Evolutionary conservation across 2,888 invertebrate species (phyloP), one percentile per base, ranked within the genome.

Genomic region (Caradrina clavipalpis): DNA sequence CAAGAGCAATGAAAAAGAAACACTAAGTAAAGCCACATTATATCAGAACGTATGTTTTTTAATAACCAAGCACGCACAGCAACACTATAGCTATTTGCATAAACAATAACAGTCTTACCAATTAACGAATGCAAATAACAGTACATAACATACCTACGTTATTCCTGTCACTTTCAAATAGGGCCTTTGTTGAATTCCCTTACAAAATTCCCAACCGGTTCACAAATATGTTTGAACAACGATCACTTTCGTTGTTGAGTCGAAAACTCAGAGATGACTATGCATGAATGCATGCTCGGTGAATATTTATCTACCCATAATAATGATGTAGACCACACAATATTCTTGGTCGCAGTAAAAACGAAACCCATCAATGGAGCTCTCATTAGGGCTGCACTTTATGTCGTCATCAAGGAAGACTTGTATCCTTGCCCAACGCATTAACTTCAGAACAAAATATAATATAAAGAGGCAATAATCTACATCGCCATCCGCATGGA

Each of bases 311-410:
- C 51, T 68, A 62, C 31, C 47, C 56, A 31, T 69, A 47, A 56
- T 72, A 72, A 69, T 69, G 57, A 60, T 58, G 65, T 64, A 69
- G 76, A 75, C 82, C 75, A 75, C 82, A 80, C 73, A 73, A 70
- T 76, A 71, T 69, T 68, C 53, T 69, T 60, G 73, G 47, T 70
- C 39, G 61, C 60, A 62, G 57, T 70, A 78, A 76, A 79, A 81
- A 78, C 77, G 55, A 72, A 74, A 63, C 66, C 74, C 79, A 82
- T 84, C 73, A 84, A 80, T 79, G 76, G 78, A 55, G 59, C 35
- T 61, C 65, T 73, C 80, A 80, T 86, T 82, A 84, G 47, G 61
- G 65, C 55, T 22, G 59, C 57, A 50, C 61, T 75, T 73, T 60
- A 79, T 76, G 66, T 66, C 78, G 60, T 73, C 74, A 73, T 80